Base-by-base conservation (phyloP, 1,140 invertebrate species). In the Triops cancriformis region DNA sequence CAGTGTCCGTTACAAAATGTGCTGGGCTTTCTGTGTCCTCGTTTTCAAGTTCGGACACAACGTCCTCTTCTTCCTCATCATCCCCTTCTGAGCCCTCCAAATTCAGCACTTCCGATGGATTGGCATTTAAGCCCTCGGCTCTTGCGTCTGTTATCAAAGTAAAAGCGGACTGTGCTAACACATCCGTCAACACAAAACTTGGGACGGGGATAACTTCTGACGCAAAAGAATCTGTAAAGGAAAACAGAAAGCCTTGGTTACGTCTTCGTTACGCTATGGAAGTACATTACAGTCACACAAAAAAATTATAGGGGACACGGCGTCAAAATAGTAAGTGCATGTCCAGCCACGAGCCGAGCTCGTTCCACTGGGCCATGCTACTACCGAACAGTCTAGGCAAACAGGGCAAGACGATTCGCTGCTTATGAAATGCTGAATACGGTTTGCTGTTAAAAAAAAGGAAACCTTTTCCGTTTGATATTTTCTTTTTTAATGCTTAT, bases 171-270 rank as follows among this genome's bases (percentile, higher is more conserved):
- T 9, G 51, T 64, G 51, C 51, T 64, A 64, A 64, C 10, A 64
- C 23, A 64, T 64, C 23, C 51, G 51, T 64, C 51, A 64, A 64
- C 51, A 64, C 51, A 64, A 64, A 64, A 23, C 51, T 64, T 64
- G 51, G 51, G 51, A 64, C 51, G 51, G 51, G 51, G 51, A 64
- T 64, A 64, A 64, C 51, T 6, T 64, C 51, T 64, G 51, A 64
- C 51, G 51, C 10, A 23, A 64, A 64, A 64, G 51, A n/a, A 64
- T 64, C 51, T 64, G 51, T 64, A 64, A 64, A 64, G 51, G 51
- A 64, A 64, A 64, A 64, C 51, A 64, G 51, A 23, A 64, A 64
- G 51, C 18, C 51, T 64, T 64, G 51, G 51, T 64, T 64, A 64
- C 51, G 51, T 14, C 51, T 12, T 1, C 23, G n/a, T n/a, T n/a